Percentiles rank a stretch among this genome's conserved stretches.
These are phyloP conservation scores for Odontomachus brunneus DNA, from an alignment of 1,140 invertebrate species.

Conservation along the genomic window DNA sequence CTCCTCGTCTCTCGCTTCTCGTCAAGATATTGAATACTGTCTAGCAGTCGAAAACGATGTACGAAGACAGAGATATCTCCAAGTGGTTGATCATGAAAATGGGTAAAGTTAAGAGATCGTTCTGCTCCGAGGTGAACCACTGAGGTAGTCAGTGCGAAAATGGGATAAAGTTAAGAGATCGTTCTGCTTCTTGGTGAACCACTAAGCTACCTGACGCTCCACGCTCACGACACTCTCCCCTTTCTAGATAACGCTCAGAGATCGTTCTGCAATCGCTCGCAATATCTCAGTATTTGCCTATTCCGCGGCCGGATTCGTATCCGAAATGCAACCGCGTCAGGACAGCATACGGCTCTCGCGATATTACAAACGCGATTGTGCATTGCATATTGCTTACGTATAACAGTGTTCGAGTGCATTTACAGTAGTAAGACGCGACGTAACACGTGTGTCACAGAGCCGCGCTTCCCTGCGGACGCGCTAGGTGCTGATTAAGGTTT, in stretches of 20 bases:
- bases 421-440: not conserved
- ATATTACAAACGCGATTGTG: not conserved
- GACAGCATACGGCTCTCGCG: too few relatives aligned
- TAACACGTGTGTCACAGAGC: too few relatives aligned
- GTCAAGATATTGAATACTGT: constrained; percentile 71
- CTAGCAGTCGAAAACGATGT: constrained; percentile 65
- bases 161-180: not conserved
- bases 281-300: not conserved
- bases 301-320: not conserved
- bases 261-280: not conserved
- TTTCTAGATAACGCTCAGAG: not conserved
- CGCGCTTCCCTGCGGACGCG: too few relatives aligned
- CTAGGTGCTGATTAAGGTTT: too few relatives aligned
- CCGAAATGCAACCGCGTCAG: not conserved
- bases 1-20: constrained; percentile 15
- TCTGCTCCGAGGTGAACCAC: too few relatives aligned
- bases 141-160: too few relatives aligned
- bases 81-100: constrained; percentile 11
- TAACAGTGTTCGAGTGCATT: constrained; percentile 14
- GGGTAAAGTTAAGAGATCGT: not conserved
- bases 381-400: constrained; percentile 20
- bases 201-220: too few relatives aligned
- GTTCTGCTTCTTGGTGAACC: too few relatives aligned
- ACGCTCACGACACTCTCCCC: too few relatives aligned
- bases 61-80: constrained; percentile 45